Conservation (phyloP, 2,113 vertebrate genomes). For the Lamprologus lemairii region DNA sequence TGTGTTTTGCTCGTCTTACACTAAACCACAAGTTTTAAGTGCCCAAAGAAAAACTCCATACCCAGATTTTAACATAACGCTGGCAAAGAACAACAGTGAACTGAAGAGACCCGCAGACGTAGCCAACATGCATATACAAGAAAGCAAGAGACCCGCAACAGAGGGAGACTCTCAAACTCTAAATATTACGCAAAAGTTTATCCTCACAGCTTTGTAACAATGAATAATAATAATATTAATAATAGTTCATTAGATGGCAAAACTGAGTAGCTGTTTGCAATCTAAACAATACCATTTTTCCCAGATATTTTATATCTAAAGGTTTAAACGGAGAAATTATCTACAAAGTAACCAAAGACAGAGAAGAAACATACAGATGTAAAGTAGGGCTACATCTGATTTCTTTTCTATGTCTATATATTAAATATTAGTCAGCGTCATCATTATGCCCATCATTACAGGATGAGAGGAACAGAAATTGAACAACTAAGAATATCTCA, state of each 20-base stretch:
- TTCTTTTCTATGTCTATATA: not conserved
- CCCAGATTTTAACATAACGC: conserved; percentile 9
- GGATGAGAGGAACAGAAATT: not conserved
- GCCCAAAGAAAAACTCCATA: not conserved
- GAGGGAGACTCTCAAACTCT: not conserved
- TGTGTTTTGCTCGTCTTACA: not conserved
- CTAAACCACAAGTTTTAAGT: not conserved
- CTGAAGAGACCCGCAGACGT: not conserved
- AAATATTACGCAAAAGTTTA: not conserved
- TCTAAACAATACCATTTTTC: not conserved
- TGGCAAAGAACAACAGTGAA: not conserved
- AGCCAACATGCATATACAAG: not conserved
- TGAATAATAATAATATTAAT: not conserved
- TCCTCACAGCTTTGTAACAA: not conserved
- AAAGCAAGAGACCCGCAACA: not conserved
- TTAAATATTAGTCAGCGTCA: not conserved
- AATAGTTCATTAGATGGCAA: not conserved
- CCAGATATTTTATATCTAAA: not conserved
- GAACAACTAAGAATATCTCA: not conserved
- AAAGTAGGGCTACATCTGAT: not conserved
- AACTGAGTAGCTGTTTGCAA: not conserved
- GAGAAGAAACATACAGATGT: not conserved
- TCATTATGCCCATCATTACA: not conserved
- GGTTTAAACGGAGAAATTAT: not conserved
- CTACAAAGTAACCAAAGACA: not conserved